Percentiles rank a stretch among this genome's conserved stretches.
phyloP scores from a whole-genome alignment of 2,888 invertebrate species.

The Dastarcus helophoroides region DNA sequence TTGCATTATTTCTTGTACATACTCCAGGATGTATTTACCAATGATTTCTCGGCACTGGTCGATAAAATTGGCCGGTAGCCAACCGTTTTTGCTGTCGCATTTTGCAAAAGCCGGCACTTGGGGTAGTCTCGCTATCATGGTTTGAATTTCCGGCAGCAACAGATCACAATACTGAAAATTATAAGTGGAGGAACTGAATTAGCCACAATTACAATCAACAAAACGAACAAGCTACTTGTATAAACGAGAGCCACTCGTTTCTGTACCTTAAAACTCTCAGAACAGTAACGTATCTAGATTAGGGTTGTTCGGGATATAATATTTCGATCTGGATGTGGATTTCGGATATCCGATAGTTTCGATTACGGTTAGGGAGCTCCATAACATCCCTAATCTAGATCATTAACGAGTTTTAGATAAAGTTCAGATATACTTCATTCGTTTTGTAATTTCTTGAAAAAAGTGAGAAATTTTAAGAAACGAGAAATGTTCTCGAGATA shows the following conservation, averaged over 20 bases:
- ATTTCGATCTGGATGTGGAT: not conserved
- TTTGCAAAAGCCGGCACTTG: constrained; percentile 44
- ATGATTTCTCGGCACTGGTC: constrained; percentile 63
- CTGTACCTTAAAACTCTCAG: too few relatives aligned
- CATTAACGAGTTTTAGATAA: too few relatives aligned
- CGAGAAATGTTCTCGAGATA: not conserved
- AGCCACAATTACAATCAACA: too few relatives aligned
- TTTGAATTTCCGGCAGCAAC: constrained; percentile 65
- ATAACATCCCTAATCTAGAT: too few relatives aligned
- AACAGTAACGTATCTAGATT: too few relatives aligned
- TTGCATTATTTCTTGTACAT: constrained; percentile 21
- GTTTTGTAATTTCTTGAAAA: too few relatives aligned
- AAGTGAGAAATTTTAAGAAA: not conserved
- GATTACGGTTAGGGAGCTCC: too few relatives aligned
- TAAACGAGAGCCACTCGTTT: too few relatives aligned
- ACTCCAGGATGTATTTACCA: constrained; percentile 38
- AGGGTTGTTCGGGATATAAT: too few relatives aligned
- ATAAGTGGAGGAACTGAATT: too few relatives aligned
- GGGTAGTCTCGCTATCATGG: constrained; percentile 57
- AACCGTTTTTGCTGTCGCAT: constrained; percentile 66
- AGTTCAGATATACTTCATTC: too few relatives aligned
- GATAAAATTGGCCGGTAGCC: constrained; percentile 62
- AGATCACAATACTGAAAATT: constrained; percentile 70
- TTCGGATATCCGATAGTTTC: not conserved
- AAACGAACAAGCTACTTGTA: too few relatives aligned